phyloP scores from a whole-genome alignment of 2,113 vertebrate genomes.

The Calyptomena viridis region DNA sequence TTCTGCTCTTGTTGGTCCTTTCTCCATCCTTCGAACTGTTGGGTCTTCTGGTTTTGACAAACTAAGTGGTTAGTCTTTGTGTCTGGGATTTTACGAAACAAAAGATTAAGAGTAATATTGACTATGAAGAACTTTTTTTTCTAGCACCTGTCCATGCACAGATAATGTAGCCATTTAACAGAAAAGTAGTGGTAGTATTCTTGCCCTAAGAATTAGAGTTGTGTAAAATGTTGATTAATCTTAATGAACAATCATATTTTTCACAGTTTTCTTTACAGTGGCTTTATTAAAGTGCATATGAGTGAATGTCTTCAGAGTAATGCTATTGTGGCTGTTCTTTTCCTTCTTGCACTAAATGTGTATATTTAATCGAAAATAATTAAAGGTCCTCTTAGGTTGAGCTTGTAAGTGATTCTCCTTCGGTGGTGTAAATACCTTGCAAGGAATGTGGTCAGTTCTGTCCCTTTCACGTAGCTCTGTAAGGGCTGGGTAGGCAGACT shows the following conservation, averaged over 20 bases:
- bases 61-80: background rate
- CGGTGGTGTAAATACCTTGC: background rate
- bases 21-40: background rate
- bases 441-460: constrained; percentile 44
- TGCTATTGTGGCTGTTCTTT: background rate
- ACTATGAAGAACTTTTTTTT: background rate
- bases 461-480: background rate
- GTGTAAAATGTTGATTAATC: background rate
- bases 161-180: background rate
- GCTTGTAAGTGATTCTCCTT: background rate
- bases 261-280: background rate
- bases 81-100: background rate
- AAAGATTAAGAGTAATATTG: background rate
- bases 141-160: background rate
- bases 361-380: background rate
- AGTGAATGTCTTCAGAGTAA: background rate
- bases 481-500: background rate
- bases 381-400: background rate
- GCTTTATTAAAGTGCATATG: background rate
- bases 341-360: background rate
- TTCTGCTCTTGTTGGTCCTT: background rate
- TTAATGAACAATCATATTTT: background rate
- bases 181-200: background rate
- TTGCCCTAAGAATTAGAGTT: background rate
- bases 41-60: background rate